These are phyloP conservation scores for Drosophila ambigua DNA, from an alignment of 1,140 invertebrate genomes.

Conservation along the genomic window DNA sequence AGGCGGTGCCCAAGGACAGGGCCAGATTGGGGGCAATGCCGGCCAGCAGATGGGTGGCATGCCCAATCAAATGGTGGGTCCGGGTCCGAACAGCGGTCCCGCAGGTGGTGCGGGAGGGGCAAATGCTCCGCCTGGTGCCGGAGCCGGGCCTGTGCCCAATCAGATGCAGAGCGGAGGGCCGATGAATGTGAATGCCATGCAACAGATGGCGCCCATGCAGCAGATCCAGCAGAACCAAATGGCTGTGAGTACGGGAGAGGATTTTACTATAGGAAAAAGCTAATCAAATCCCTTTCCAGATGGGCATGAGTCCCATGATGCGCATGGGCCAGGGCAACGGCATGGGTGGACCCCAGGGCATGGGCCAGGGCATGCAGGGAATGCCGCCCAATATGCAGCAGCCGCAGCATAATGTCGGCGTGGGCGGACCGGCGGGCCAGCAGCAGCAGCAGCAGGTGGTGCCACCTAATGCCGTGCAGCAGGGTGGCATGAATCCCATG, in stretches of 20 bases:
- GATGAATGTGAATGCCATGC: conserved; percentile 67
- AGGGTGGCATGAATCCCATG: conserved; percentile 70
- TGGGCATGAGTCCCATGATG: conserved; percentile 82
- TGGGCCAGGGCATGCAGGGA: conserved; percentile 67
- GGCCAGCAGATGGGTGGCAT: conserved; percentile 84
- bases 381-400: conserved; percentile 77
- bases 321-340: conserved; percentile 64
- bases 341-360: conserved; percentile 56
- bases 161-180: conserved; percentile 60
- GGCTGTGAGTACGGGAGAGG: conserved; percentile 7
- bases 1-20: conserved; percentile 84
- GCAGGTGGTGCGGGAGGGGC: conserved; percentile 52
- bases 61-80: conserved; percentile 83
- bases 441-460: conserved; percentile 69
- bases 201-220: conserved; percentile 59
- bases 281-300: conserved; percentile 22
- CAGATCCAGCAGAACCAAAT: conserved; percentile 72
- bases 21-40: conserved; percentile 73
- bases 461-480: conserved; percentile 67
- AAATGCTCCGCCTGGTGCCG: conserved; percentile 32
- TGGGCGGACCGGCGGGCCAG: conserved; percentile 64
- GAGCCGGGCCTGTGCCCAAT: conserved; percentile 46
- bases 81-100: conserved; percentile 77
- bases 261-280: neutral
- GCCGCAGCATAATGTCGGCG: conserved; percentile 54